A percentile compares a stretch with the other conserved stretches of the same genome.
phyloP scores from a whole-genome alignment of 2,888 invertebrate genomes.

The Exephanes ischioxanthus region DNA sequence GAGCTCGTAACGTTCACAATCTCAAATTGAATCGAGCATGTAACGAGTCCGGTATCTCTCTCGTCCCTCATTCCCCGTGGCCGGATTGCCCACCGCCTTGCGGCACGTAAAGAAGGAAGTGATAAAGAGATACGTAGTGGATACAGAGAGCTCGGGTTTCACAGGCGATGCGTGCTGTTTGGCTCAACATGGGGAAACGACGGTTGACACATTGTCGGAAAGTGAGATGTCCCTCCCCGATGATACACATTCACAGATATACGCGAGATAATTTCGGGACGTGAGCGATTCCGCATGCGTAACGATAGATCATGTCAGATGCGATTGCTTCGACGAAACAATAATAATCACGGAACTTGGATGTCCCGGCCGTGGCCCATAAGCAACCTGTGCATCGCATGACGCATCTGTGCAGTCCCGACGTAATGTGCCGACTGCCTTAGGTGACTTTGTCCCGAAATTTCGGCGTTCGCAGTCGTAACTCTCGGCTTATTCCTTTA shows the following conservation, averaged over 20 bases:
- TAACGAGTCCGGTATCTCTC: conserved; percentile 45
- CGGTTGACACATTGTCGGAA: background rate
- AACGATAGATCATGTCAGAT: background rate
- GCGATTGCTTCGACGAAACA: background rate
- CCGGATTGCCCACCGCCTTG: background rate
- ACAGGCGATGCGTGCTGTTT: conserved; percentile 49
- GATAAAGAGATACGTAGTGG: conserved; percentile 40
- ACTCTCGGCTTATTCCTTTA: background rate
- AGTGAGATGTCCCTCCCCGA: background rate
- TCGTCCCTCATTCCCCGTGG: background rate
- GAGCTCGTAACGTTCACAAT: conserved; percentile 63
- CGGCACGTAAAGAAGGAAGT: background rate
- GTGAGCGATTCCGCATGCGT: conserved; percentile 6
- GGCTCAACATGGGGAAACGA: background rate
- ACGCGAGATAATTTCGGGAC: background rate
- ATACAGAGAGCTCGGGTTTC: conserved; percentile 60
- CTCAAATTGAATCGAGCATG: conserved; percentile 66
- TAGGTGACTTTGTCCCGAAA: too few species aligned
- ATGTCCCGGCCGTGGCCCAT: too few species aligned
- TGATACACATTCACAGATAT: background rate
- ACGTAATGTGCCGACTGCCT: too few species aligned
- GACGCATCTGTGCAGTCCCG: too few species aligned
- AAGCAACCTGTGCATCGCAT: too few species aligned
- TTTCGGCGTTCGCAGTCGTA: too few species aligned
- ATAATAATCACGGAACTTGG: background rate